A percentile compares a stretch with the other conserved stretches of the same genome.
These are phyloP conservation scores for Melanotaenia trifasciata DNA, from an alignment of 2,797 vertebrate genomes.

Conservation along the genomic window DNA sequence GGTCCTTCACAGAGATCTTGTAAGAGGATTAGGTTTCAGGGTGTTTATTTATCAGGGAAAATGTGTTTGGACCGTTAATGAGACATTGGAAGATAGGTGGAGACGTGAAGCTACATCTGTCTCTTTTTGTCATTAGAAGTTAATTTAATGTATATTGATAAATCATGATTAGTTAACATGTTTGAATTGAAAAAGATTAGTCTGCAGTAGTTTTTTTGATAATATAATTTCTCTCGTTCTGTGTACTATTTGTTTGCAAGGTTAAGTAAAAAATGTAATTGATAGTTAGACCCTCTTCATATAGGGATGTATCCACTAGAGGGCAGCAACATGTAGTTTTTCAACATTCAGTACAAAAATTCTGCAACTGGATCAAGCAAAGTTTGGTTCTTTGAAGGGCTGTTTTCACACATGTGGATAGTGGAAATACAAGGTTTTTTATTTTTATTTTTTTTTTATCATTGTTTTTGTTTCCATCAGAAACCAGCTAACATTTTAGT, in stretches of 20 bases:
- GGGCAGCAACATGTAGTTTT: constrained; percentile 48
- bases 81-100: constrained; percentile 22
- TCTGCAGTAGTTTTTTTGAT: background rate
- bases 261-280: background rate
- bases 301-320: constrained; percentile 62
- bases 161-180: background rate
- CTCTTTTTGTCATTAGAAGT: background rate
- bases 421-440: background rate
- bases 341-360: background rate
- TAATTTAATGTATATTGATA: background rate
- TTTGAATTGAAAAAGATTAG: background rate
- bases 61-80: constrained; percentile 29
- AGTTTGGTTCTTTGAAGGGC: constrained; percentile 5
- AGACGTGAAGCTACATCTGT: background rate
- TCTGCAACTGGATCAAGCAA: constrained; percentile 14
- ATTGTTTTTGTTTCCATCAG: constrained; percentile 76
- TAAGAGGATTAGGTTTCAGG: constrained; percentile 81
- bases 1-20: constrained; percentile 99
- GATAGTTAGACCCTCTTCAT: no score
- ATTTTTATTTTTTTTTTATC: constrained; percentile 2
- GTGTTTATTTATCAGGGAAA: constrained; percentile 41
- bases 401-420: constrained; percentile 8
- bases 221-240: background rate
- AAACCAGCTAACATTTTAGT: constrained; percentile 99
- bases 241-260: no score